These are phyloP conservation scores for Agelas oroides DNA, from an alignment of 37 sponge, comb jelly and placozoan genomes.

Conservation along the genomic window DNA sequence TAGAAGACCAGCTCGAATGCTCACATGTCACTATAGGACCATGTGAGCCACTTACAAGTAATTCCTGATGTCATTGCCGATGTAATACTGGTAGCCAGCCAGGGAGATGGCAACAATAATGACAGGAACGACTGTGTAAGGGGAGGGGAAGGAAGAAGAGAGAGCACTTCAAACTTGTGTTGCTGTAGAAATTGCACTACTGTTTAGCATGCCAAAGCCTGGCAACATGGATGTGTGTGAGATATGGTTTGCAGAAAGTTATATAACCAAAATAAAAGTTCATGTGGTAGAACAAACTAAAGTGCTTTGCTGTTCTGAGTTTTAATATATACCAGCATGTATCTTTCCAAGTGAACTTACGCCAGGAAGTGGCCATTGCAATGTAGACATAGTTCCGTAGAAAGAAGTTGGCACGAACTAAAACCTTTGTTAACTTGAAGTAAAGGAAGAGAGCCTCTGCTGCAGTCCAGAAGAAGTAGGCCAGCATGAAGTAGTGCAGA, in stretches of 20 bases:
- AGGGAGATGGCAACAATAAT: constrained; percentile 40
- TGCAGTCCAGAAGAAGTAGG: constrained; percentile 62
- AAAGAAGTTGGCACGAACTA: neutral
- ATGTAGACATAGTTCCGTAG: neutral
- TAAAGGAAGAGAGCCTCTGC: constrained; percentile 48
- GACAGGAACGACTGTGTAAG: constrained; percentile 17
- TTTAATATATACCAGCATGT: no score
- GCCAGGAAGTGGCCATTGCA: neutral
- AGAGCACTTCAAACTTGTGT: neutral
- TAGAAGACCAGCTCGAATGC: no score
- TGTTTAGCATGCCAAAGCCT: no score
- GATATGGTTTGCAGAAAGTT: no score
- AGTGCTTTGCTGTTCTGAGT: no score
- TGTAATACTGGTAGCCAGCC: constrained; percentile 42
- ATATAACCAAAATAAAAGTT: no score
- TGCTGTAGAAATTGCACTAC: no score
- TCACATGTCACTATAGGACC: no score
- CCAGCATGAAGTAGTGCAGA: constrained; percentile 57
- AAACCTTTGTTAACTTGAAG: constrained; percentile 12
- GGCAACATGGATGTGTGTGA: no score
- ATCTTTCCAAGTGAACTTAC: constrained; percentile 4
- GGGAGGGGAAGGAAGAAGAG: neutral
- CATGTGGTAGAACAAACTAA: no score
- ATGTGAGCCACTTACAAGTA: constrained; percentile 28
- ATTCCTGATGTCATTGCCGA: neutral